Evolutionary conservation across 2,888 invertebrate species (phyloP).

Genomic region (Anoplius nigerrimus): DNA sequence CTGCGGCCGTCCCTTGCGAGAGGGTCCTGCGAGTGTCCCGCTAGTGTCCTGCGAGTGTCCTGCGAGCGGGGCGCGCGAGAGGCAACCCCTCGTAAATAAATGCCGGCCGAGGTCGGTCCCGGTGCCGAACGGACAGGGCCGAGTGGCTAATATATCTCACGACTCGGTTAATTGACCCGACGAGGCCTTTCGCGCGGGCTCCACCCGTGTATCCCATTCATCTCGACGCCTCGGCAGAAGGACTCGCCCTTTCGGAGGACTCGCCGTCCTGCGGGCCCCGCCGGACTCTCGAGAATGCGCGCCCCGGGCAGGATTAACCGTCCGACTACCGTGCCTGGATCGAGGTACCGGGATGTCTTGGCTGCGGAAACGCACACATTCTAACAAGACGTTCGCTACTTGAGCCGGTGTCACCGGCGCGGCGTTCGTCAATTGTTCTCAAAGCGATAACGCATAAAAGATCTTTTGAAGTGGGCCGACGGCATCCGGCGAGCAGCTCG

Average conservation of each 20-base stretch:
- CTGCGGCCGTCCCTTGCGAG: background rate
- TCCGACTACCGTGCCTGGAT: too few relatives aligned
- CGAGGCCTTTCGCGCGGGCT: slow-evolving; percentile 55
- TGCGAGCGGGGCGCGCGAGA: slow-evolving; percentile 24
- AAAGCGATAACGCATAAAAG: too few relatives aligned
- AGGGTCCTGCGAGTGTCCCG: background rate
- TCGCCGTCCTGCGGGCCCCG: too few relatives aligned
- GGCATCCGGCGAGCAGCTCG: too few relatives aligned
- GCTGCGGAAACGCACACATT: too few relatives aligned
- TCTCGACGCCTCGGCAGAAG: slow-evolving; percentile 56
- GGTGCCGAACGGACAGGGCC: slow-evolving; percentile 24
- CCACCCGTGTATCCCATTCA: slow-evolving; percentile 57
- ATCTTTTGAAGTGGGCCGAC: too few relatives aligned
- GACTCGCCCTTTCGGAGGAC: slow-evolving; percentile 39
- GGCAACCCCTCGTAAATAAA: slow-evolving; percentile 65
- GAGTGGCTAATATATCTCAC: slow-evolving; percentile 64
- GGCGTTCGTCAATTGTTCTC: too few relatives aligned
- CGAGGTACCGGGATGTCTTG: too few relatives aligned
- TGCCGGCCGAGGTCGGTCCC: slow-evolving; percentile 33
- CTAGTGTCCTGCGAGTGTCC: too few relatives aligned
- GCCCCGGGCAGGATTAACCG: too few relatives aligned
- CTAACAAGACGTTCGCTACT: too few relatives aligned
- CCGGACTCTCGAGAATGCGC: background rate
- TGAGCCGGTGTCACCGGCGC: too few relatives aligned
- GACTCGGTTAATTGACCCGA: slow-evolving; percentile 66